Conservation (phyloP, 2,797 vertebrate species). For the Molossus alvarezi region DNA sequence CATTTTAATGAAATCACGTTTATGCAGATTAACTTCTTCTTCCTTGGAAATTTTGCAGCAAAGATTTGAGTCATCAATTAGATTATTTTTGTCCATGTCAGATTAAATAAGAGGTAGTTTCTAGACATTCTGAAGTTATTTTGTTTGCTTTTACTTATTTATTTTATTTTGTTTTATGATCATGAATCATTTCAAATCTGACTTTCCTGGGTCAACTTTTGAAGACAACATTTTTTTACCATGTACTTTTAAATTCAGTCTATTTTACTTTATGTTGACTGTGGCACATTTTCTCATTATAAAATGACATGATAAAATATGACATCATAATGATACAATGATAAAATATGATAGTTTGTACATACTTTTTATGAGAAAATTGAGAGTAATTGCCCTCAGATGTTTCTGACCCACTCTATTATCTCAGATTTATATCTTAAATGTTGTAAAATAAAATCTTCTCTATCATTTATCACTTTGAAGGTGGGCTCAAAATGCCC, state of each 20-base stretch:
- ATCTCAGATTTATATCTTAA: conserved; percentile 48
- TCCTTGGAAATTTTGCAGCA: conserved; percentile 2
- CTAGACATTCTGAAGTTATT: conserved; percentile 8
- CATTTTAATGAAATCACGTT: background rate
- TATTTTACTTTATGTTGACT: conserved; percentile 30
- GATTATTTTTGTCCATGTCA: background rate
- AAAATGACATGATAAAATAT: conserved; percentile 9
- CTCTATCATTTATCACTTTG: background rate
- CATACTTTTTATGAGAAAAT: conserved; percentile 43
- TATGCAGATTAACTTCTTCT: background rate
- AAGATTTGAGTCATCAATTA: conserved; percentile 25
- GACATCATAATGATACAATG: background rate
- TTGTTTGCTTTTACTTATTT: conserved; percentile 18
- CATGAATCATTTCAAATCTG: conserved; percentile 57
- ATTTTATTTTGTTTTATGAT: conserved; percentile 22
- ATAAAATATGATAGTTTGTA: conserved; percentile 42
- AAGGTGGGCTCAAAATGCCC: background rate
- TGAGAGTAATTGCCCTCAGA: background rate
- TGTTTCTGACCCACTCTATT: background rate
- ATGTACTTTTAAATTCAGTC: background rate
- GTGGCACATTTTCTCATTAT: background rate
- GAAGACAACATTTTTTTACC: background rate
- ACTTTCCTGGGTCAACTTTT: background rate
- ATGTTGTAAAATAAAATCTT: conserved; percentile 4
- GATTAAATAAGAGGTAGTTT: conserved; percentile 41